phyloP scores from a whole-genome alignment of 1,140 invertebrate species.

The Arion vulgaris region DNA sequence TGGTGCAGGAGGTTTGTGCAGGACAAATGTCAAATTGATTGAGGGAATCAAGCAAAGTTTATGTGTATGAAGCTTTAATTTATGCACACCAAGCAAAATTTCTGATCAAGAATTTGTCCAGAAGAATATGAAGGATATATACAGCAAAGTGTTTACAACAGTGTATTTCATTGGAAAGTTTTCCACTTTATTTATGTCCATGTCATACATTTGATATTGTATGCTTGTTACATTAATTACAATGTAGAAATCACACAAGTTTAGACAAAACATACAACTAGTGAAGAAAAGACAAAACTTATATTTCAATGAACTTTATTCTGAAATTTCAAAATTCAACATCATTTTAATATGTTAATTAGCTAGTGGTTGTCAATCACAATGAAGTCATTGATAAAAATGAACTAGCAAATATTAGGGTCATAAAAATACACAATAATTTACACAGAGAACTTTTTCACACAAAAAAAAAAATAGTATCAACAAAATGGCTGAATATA shows the following conservation, averaged over 20 bases:
- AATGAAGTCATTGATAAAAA: neutral
- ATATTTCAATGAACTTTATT: constrained; percentile 21
- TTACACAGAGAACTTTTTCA: neutral
- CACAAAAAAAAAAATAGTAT: neutral
- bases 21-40: neutral
- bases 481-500: neutral
- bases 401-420: neutral
- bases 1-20: neutral
- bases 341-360: constrained; percentile 23
- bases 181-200: neutral
- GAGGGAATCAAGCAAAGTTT: neutral
- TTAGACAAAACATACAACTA: neutral
- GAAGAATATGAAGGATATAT: neutral
- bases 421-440: neutral
- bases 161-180: neutral
- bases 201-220: neutral
- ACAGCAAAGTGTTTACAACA: neutral
- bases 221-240: neutral
- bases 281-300: neutral
- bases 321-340: constrained; percentile 23
- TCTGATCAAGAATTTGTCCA: neutral
- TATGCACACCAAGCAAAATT: neutral
- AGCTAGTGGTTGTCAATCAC: neutral
- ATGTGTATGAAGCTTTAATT: neutral
- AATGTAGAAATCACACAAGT: neutral